Evolutionary conservation across 2,888 invertebrate species (phyloP), one percentile per base, ranked within the genome.

Genomic region (Lasioglossum calceatum): DNA sequence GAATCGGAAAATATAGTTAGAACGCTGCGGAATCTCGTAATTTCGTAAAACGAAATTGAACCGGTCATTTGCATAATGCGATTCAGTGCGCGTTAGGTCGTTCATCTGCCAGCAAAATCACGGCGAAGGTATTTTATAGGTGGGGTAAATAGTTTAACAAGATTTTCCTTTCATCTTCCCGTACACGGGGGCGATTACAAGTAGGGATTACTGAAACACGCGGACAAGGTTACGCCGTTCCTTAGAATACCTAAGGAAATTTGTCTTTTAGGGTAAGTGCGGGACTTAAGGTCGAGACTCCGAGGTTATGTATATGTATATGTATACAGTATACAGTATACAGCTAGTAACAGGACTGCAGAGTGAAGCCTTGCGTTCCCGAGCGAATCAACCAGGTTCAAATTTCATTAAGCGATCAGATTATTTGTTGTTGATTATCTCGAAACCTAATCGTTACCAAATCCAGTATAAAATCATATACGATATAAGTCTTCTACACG

Each of bases 261-360:
- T 91, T 91, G 91, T 91, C 91, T 90, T 88, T 90, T 72, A 77
- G 83, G 86, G 86, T 89, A 90, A 89, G 82, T 84, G 83, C 76
- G 58, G 73, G 90, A 84, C 85, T 90, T 90, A 91, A 85, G 82
- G 81, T 76, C 27, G 87, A 84, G 85, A 87, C 86, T 86, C 72
- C 71, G 42, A 27, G 76, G 82, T 79, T 90, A 84, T 75, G 32
- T 32, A 32, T 32, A 32, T 32, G 82, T 87, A 78, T 77, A 83
- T 84, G 77, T 77, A 83, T 87, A 85, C 77, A 71, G 71, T n/a
- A n/a, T n/a, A n/a, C n/a, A n/a, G 77, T 77, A 83, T 87, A 85
- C 77, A 71, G 71, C 16, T 50, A 4, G 61, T 70, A 71, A 36
- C 64, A 70, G 36, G 58, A 70, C 73, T 81, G 86, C 72, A 77